Percentiles rank a stretch among this genome's conserved stretches.
Conservation (phyloP, 2,797 vertebrate species). For the Melanotaenia pygmaea region DNA sequence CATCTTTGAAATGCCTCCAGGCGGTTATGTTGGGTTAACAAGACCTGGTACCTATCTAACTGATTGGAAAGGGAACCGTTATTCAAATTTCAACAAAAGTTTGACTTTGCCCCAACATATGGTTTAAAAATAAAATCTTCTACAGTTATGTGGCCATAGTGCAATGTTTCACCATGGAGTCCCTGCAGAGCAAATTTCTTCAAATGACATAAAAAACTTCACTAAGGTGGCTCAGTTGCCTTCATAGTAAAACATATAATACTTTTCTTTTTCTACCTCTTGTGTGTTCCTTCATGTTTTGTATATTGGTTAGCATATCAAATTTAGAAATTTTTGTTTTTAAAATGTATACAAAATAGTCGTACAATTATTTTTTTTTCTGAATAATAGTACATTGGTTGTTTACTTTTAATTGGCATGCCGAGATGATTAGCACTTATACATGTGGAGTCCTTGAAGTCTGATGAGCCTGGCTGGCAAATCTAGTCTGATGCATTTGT, state of each 20-base stretch:
- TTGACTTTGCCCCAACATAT: not conserved
- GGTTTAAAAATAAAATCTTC: not conserved
- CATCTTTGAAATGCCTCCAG: slow-evolving; percentile 5
- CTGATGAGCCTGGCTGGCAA: not conserved
- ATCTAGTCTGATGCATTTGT: slow-evolving; percentile 28
- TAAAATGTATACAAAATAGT: not conserved
- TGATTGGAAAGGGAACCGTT: not conserved
- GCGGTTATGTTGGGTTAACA: not conserved
- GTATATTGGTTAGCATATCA: not conserved
- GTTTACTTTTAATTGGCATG: slow-evolving; percentile 15
- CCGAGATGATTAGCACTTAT: slow-evolving; percentile 22
- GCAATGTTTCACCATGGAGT: not conserved
- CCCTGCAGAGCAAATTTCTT: not conserved
- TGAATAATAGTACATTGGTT: not conserved
- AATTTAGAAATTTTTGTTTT: not conserved
- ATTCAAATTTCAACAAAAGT: not conserved
- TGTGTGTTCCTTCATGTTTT: not conserved
- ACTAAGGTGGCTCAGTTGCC: not conserved
- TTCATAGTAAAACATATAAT: not conserved
- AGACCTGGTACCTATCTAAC: not conserved
- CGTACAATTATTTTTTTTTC: not conserved
- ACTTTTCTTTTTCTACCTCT: not conserved
- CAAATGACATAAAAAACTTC: too few species aligned
- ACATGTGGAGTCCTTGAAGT: slow-evolving; percentile 10
- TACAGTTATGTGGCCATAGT: not conserved